A percentile compares a stretch with the other conserved stretches of the same genome.
phyloP scores from a whole-genome alignment of 2,888 invertebrate genomes.

The Ophraella communa region DNA sequence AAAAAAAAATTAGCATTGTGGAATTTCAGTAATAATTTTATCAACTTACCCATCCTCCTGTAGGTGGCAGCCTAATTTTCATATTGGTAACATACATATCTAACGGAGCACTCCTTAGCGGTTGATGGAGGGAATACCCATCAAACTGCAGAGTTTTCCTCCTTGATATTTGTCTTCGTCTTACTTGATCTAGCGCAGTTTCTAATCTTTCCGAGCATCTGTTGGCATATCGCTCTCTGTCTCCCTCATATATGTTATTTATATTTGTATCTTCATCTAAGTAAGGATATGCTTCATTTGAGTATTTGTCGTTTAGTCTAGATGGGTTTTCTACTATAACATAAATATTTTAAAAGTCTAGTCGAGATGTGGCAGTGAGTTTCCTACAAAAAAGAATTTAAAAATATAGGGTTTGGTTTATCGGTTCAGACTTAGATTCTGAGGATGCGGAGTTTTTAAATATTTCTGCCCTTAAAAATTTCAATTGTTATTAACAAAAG shows the following conservation, averaged over 20 bases:
- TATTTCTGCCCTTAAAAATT: no score
- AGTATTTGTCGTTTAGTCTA: conserved; percentile 58
- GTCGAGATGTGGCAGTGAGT: no score
- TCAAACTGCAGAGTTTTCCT: conserved; percentile 63
- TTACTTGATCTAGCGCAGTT: conserved; percentile 71
- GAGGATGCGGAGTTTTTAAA: no score
- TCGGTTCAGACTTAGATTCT: no score
- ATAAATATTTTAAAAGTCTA: conserved; percentile 8
- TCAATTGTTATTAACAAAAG: no score
- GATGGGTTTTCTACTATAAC: conserved; percentile 49
- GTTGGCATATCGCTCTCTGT: conserved; percentile 49
- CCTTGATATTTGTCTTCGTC: conserved; percentile 64
- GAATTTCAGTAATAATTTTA: not conserved
- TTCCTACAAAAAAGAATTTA: no score
- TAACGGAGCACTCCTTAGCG: conserved; percentile 67
- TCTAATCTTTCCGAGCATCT: conserved; percentile 72
- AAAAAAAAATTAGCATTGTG: not conserved
- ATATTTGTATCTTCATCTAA: conserved; percentile 43
- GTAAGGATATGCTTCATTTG: conserved; percentile 54
- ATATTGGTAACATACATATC: conserved; percentile 76
- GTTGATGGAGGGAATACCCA: conserved; percentile 71
- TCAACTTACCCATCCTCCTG: conserved; percentile 67
- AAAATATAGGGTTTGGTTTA: no score
- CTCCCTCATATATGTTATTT: conserved; percentile 50
- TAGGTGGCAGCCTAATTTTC: conserved; percentile 72